Evolutionary conservation across 1,140 invertebrate genomes (phyloP).

Genomic region (Gryon sp.): DNA sequence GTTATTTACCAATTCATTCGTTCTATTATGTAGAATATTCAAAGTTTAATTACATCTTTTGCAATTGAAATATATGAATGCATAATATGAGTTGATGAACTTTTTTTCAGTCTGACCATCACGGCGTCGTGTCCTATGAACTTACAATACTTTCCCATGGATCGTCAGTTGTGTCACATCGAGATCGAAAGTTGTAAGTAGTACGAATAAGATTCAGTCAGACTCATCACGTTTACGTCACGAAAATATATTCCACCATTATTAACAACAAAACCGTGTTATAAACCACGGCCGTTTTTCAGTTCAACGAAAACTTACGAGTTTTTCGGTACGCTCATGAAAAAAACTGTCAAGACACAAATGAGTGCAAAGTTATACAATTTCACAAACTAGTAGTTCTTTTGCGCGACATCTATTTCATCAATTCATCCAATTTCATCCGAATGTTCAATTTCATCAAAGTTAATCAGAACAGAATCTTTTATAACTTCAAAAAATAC

Average conservation of each 20-base stretch:
- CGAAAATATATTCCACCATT: background rate
- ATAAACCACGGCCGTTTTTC: constrained; percentile 26
- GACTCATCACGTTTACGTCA: constrained; percentile 20
- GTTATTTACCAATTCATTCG: too few relatives aligned
- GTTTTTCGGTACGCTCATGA: constrained; percentile 6
- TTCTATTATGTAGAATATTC: too few relatives aligned
- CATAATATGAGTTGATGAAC: too few relatives aligned
- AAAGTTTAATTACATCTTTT: too few relatives aligned
- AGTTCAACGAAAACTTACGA: constrained; percentile 10
- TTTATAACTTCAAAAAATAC: too few relatives aligned
- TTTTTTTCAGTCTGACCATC: constrained; percentile 94
- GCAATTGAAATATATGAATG: too few relatives aligned
- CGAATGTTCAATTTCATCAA: constrained; percentile 23
- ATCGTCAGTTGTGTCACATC: constrained; percentile 96
- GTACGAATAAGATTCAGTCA: constrained; percentile 62
- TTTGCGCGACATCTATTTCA: too few relatives aligned
- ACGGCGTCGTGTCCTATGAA: constrained; percentile 99
- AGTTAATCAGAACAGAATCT: too few relatives aligned
- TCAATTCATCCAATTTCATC: too few relatives aligned
- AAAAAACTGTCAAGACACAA: background rate
- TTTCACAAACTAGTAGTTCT: constrained; percentile 3
- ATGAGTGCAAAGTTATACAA: constrained; percentile 12
- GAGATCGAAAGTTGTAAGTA: constrained; percentile 99
- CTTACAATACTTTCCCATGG: constrained; percentile 98
- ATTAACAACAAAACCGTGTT: too few relatives aligned